Base-by-base conservation (phyloP, 2,797 vertebrate genomes). In the Coranthus polyacanthus region DNA sequence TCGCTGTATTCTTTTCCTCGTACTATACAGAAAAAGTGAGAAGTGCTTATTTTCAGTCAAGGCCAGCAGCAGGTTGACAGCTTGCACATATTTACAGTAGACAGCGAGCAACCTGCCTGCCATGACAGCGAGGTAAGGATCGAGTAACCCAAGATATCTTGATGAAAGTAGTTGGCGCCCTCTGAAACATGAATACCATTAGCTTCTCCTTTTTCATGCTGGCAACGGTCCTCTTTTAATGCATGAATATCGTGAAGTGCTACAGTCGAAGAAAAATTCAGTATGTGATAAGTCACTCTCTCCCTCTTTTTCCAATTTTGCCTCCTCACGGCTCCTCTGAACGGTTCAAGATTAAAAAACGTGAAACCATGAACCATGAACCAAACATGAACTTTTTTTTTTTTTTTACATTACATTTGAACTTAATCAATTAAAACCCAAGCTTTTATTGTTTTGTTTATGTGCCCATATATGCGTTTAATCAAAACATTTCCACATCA, bases 401-500 rank as follows among this genome's bases (percentile, higher is more conserved):
- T n/a, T n/a, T 44, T 59, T 66, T 51, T 50, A 18, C 39, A 63
- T 60, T 20, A 32, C 55, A 52, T 21, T 67, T n/a, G 17, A 15
- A 68, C 13, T 29, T 56, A 57, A 54, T 72, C 42, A 54, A 54
- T 55, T 52, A 50, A 72, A 73, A 57, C 36, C 17, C 17, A n/a
- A n/a, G n/a, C n/a, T n/a, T 53, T 72, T 46, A 53, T 60, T 56
- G 22, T 66, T 73, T 75, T 65, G 46, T 77, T 70, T 55, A 22
- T 42, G 44, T 55, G 47, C 72, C 56, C 52, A 29, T 46, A 32
- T 60, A 39, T 47, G 46, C 39, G 51, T 78, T 70, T 69, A 68
- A 81, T 83, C 53, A 81, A 68, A 82, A 63, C 54, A 80, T 65
- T 67, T 65, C 44, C 9, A 72, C 63, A 72, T 64, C 67, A 62